Evolutionary conservation across 2,888 invertebrate genomes (phyloP), one percentile per base, ranked within the genome.

Genomic region (Danaus chrysippus): DNA sequence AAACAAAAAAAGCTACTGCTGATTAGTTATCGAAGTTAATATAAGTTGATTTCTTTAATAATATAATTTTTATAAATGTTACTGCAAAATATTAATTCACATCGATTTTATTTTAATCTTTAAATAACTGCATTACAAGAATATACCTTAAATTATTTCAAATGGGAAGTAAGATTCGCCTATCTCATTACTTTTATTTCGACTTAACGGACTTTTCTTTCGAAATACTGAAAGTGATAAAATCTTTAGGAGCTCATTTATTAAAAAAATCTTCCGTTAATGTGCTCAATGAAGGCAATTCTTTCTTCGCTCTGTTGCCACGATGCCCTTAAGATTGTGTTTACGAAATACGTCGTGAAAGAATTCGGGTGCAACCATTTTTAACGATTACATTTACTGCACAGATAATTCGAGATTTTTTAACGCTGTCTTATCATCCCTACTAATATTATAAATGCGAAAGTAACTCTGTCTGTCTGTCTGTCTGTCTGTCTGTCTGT

Each of bases 291-390:
- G 73, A 81, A 59, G 62, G 53, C 49, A 54, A 63, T 62, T 67
- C 19, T 12, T 23, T 17, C 42, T 19, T 44, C 78, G 73, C 71
- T 79, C 71, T 76, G 77, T 75, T 78, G 77, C 74, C 72, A 75
- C 70, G 87, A 88, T 87, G 87, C 82, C 77, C 84, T 80, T 77
- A 71, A 82, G 87, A 87, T 84, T 81, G 77, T 64, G 73, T 67
- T 88, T 83, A 85, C 86, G 86, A 84, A 88, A 89, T 77, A 64
- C 64, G 69, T 68, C 87, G 84, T 88, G 88, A 70, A 86, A 79
- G 83, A 81, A 88, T 88, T 80, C 73, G 68, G 69, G 71, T 72
- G 72, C 72, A 71, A 68, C 67, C 69, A 73, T 75, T 78, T 73
- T 70, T 70, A 49, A 73, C 79, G 79, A 81, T 81, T 81, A 79